A percentile compares a stretch with the other conserved stretches of the same genome.
phyloP scores from a whole-genome alignment of 2,797 vertebrate species.

The Leptoclinus maculatus region DNA sequence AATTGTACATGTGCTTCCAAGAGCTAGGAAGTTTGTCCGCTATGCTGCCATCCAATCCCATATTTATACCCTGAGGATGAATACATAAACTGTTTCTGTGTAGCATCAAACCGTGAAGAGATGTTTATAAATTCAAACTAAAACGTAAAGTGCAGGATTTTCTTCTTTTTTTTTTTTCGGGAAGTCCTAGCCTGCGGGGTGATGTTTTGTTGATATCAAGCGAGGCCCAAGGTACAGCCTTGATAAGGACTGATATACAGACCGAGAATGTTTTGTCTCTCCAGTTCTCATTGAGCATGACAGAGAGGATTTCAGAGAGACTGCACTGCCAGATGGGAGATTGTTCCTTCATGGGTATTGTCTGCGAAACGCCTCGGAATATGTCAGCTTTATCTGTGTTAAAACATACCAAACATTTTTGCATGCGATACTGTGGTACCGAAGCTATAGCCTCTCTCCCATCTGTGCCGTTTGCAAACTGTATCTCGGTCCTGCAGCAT shows the following conservation, averaged over 20 bases:
- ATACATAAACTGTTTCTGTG: constrained; percentile 55
- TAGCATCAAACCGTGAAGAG: constrained; percentile 53
- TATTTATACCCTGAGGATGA: constrained; percentile 44
- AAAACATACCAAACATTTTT: constrained; percentile 86
- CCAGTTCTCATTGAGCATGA: constrained; percentile 76
- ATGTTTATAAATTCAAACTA: constrained; percentile 65
- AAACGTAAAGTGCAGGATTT: constrained; percentile 29
- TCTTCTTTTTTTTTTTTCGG: constrained; percentile 21
- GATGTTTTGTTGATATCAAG: constrained; percentile 74
- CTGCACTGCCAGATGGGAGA: constrained; percentile 82
- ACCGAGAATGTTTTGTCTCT: constrained; percentile 81
- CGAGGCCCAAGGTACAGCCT: constrained; percentile 72
- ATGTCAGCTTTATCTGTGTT: constrained; percentile 85
- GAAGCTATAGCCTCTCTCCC: constrained; percentile 80
- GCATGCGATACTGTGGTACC: constrained; percentile 78
- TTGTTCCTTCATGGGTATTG: constrained; percentile 83
- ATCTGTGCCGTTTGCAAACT: constrained; percentile 78
- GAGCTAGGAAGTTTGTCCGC: constrained; percentile 59
- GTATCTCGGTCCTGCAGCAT: constrained; percentile 82
- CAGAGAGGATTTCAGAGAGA: constrained; percentile 81
- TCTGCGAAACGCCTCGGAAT: constrained; percentile 81
- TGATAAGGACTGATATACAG: constrained; percentile 78
- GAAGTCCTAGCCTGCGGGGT: constrained; percentile 58
- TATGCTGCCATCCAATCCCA: constrained; percentile 43
- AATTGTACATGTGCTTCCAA: constrained; percentile 56